phyloP scores from a whole-genome alignment of 1,140 invertebrate genomes.

The Dendrolimus punctatus region DNA sequence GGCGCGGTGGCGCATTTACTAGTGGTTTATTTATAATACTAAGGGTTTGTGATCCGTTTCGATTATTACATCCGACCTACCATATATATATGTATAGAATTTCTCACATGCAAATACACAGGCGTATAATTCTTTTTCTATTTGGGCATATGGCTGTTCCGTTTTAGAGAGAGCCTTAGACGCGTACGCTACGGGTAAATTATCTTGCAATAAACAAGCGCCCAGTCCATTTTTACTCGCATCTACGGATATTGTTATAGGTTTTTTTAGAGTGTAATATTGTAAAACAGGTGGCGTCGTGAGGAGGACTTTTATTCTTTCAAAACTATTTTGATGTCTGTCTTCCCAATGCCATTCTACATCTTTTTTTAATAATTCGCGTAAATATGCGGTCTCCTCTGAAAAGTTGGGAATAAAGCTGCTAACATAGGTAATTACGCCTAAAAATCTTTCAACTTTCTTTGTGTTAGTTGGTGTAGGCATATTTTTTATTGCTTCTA shows the following conservation, averaged over 20 bases:
- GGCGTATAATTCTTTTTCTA: slow-evolving; percentile 17
- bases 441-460: slow-evolving; percentile 10
- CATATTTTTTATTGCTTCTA: slow-evolving; percentile 12
- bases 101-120: slow-evolving; percentile 13
- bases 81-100: slow-evolving; percentile 18
- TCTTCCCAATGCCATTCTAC: slow-evolving; percentile 9
- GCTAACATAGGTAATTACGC: slow-evolving; percentile 10
- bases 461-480: slow-evolving; percentile 7
- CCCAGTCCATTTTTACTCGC: slow-evolving; percentile 15
- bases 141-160: slow-evolving; percentile 17
- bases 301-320: slow-evolving; percentile 2
- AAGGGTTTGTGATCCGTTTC: slow-evolving; percentile 17
- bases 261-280: slow-evolving; percentile 2
- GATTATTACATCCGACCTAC: slow-evolving; percentile 7
- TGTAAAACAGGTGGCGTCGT: not conserved
- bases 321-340: slow-evolving; percentile 5
- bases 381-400: slow-evolving; percentile 4
- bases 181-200: slow-evolving; percentile 14
- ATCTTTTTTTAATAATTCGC: slow-evolving; percentile 12
- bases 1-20: slow-evolving; percentile 6
- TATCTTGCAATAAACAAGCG: slow-evolving; percentile 15
- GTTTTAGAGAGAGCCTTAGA: slow-evolving; percentile 13
- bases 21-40: slow-evolving; percentile 12
- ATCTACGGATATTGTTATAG: slow-evolving; percentile 7
- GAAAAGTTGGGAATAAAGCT: slow-evolving; percentile 9